Conservation (phyloP, 2,113 vertebrate species). For the Tympanuchus pallidicinctus region DNA sequence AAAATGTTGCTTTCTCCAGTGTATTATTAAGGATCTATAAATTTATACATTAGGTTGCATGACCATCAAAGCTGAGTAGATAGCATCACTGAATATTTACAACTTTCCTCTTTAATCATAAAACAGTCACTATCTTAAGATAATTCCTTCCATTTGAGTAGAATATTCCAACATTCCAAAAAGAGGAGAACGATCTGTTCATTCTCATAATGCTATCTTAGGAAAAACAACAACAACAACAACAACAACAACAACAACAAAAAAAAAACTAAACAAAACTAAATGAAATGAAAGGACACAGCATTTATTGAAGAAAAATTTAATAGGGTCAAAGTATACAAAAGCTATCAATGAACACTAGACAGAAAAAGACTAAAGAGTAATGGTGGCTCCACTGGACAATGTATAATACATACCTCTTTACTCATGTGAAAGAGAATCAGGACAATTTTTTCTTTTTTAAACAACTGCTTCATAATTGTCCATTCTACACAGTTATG, state of each 20-base stretch:
- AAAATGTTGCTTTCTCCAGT: not conserved
- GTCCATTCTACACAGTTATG: not conserved
- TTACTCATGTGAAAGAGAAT: not conserved
- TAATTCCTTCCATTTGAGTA: not conserved
- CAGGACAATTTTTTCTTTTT: not conserved
- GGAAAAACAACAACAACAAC: not conserved
- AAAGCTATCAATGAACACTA: not conserved
- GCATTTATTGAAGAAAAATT: conserved; percentile 16
- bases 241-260: not conserved
- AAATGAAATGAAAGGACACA: not conserved
- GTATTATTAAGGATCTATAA: not conserved
- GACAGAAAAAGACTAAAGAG: not conserved
- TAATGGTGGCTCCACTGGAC: not conserved
- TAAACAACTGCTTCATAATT: not conserved
- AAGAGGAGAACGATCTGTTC: not conserved
- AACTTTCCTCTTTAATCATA: not conserved
- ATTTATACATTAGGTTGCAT: not conserved
- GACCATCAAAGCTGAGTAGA: not conserved
- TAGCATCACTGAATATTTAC: not conserved
- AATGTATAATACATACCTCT: not conserved
- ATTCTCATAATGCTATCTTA: not conserved
- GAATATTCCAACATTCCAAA: not conserved
- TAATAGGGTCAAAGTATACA: not conserved
- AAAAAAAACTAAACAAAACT: not conserved
- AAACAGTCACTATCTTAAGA: not conserved